Evolutionary conservation across 2,888 invertebrate genomes (phyloP).

Genomic region (Choreutis nemorana): DNA sequence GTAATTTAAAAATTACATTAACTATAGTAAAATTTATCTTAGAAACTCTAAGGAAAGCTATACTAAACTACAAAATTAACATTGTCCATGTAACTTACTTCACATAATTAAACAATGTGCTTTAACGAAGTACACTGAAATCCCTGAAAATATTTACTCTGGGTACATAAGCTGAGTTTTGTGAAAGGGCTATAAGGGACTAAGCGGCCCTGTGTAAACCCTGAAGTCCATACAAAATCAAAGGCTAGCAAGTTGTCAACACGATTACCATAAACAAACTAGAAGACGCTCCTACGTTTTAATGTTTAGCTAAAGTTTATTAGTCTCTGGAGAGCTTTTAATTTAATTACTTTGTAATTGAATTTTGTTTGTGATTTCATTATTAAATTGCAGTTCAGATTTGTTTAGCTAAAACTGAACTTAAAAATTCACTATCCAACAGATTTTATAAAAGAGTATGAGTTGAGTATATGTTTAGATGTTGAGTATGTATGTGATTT

Average conservation of each 20-base stretch:
- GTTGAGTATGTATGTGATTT: conserved; percentile 4
- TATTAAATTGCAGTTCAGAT: conserved; percentile 1
- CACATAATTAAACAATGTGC: too few species aligned
- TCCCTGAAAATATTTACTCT: too few species aligned
- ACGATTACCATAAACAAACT: conserved; percentile 62
- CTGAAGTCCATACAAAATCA: conserved; percentile 38
- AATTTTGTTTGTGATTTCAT: neutral
- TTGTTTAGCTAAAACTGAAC: neutral
- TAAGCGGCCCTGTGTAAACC: conserved; percentile 34
- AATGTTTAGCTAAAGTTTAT: conserved; percentile 20
- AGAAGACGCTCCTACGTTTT: conserved; percentile 48
- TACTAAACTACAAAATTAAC: too few species aligned
- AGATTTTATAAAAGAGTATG: conserved; percentile 3
- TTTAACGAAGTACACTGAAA: too few species aligned
- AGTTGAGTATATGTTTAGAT: conserved; percentile 5
- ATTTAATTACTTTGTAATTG: neutral
- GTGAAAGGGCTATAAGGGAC: conserved; percentile 38
- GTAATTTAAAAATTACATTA: too few species aligned
- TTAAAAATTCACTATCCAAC: conserved; percentile 29
- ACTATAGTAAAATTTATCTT: too few species aligned
- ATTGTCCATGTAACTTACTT: too few species aligned
- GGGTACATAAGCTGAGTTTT: conserved; percentile 25
- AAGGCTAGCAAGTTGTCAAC: conserved; percentile 55
- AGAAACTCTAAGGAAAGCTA: too few species aligned
- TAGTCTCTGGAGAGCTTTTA: neutral